A percentile compares a stretch with the other conserved stretches of the same genome.
Evolutionary conservation across 2,797 vertebrate species (phyloP).

Genomic region (Rhinogobio ventralis): DNA sequence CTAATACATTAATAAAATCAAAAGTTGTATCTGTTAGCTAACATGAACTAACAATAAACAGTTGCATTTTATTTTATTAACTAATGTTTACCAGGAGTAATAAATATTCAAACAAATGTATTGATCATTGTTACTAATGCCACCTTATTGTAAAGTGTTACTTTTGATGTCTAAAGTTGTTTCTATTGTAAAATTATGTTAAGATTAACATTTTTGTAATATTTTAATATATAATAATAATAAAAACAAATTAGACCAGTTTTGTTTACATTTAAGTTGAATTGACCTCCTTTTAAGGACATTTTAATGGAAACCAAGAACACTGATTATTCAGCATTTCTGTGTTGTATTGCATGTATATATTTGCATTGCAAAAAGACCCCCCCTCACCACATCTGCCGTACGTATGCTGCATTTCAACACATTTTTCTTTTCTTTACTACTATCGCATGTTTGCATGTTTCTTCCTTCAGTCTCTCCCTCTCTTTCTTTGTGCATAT

Average conservation of each 20-base stretch:
- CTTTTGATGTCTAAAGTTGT: too few relatives aligned
- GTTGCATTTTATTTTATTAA: background rate
- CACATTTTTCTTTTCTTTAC: background rate
- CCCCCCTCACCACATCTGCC: background rate
- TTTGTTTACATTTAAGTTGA: background rate
- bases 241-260: background rate
- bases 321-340: background rate
- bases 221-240: background rate
- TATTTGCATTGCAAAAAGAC: slow-evolving; percentile 13
- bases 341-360: slow-evolving; percentile 11
- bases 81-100: background rate
- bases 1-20: background rate
- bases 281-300: background rate
- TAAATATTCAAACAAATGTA: background rate
- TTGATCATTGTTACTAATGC: background rate
- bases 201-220: background rate
- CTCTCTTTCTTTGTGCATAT: slow-evolving; percentile 32
- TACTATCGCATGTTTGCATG: background rate
- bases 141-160: background rate
- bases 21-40: background rate
- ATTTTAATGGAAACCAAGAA: background rate
- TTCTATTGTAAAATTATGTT: background rate
- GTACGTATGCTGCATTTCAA: background rate
- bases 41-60: background rate
- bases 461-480: slow-evolving; percentile 6